Base-by-base conservation (phyloP, 2,888 invertebrate genomes). In the Cataglyphis rosenhaueri region DNA sequence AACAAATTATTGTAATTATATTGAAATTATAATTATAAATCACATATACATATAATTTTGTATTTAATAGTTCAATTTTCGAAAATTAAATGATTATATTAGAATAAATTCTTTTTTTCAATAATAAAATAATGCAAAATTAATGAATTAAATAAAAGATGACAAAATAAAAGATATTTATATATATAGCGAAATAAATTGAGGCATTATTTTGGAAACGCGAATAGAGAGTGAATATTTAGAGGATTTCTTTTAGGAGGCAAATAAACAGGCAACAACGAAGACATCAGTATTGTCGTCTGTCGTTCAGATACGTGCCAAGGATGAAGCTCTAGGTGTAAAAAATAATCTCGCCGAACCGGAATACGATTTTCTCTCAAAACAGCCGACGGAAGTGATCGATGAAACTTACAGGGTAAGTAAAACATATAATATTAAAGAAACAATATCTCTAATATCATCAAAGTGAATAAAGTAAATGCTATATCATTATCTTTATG, bases 351-450 rank as follows among this genome's bases (percentile, higher is more conserved):
- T 97, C 57, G 97, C 96, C 32, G 97, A 97, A 86, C 97, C 97
- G 0, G 98, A 98, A 95, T 98, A 98, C 92, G 98, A 98, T 93
- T 97, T 97, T 92, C 95, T 98, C 4, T 98, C 98, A 9, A 96
- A 97, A 57, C 98, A 98, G 92, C 98, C 98, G 0, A 97, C 97
- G 10, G 97, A 98, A 94, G 97, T 97, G 88, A 97, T 97, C 9
- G 98, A 98, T 94, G 98, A 98, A 95, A 97, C 98, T 0, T 98
- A 97, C 94, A 97, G 97, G 95, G 97, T 98, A 89, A 81, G 38
- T 48, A 64, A 81, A 48, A 52, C 32, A 59, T 5, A 61, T 5
- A 61, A 38, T n/a, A 35, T 65, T 25, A 32, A 29, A 44, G 29
- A 29, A 64, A 35, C 18, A 12, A 48, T 29, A 29, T 29, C 32